phyloP scores from a whole-genome alignment of 1,140 invertebrate species.

The Rhysida immarginata region DNA sequence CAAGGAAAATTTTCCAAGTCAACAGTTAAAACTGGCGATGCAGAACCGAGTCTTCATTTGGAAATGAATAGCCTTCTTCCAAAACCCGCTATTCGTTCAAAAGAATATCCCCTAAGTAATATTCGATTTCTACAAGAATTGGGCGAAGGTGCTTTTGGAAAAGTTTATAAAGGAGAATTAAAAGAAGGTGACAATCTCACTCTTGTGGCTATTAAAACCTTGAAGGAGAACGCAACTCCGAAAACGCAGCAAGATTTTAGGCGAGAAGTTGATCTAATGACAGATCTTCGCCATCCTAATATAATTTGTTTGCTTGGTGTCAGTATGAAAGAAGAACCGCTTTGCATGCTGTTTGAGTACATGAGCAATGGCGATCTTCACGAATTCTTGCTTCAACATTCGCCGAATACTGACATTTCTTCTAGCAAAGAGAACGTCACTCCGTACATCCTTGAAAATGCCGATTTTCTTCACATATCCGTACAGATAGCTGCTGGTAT shows the following conservation, averaged over 20 bases:
- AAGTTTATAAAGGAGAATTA: constrained; percentile 80
- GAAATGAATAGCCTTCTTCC: constrained; percentile 60
- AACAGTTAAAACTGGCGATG: no score
- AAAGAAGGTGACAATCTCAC: constrained; percentile 33
- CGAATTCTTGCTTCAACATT: constrained; percentile 79
- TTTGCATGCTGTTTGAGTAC: constrained; percentile 92
- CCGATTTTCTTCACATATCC: constrained; percentile 67
- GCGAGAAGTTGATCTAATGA: constrained; percentile 74
- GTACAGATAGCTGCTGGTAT: constrained; percentile 87
- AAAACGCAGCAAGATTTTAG: constrained; percentile 85
- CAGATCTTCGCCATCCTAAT: constrained; percentile 83
- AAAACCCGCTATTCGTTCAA: constrained; percentile 32
- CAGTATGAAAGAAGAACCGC: constrained; percentile 72
- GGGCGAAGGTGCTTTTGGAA: constrained; percentile 92
- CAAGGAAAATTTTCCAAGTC: no score
- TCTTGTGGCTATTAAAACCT: constrained; percentile 81
- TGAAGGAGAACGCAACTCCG: constrained; percentile 79
- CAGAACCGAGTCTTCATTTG: no score
- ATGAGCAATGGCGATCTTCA: constrained; percentile 89
- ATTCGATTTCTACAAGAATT: constrained; percentile 83
- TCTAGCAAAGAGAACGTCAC: constrained; percentile 44
- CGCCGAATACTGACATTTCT: constrained; percentile 47
- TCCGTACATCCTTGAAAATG: constrained; percentile 50
- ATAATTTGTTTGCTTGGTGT: constrained; percentile 90
- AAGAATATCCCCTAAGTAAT: constrained; percentile 48